Base-by-base conservation (phyloP, 37 sponge, comb jelly and placozoan genomes). In the Halichondria panicea region DNA sequence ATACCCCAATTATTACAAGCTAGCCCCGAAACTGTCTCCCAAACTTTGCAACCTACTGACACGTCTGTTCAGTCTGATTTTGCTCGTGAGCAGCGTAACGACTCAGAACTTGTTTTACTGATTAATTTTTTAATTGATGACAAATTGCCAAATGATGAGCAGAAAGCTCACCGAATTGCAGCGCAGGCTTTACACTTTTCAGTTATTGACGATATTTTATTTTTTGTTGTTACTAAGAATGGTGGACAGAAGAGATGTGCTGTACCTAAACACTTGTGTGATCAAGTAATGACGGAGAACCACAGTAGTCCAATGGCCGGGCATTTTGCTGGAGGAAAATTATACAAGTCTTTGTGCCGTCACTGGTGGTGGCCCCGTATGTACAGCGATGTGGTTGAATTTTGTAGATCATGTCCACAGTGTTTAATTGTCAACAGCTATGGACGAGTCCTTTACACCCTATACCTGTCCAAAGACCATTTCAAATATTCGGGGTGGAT, bases 341-440 rank as follows among this genome's bases (percentile, higher is more conserved):
- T 72, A 11, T 82, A 74, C 71, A 62, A 43, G 18, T 37, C 84
- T 8, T 1, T 84, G 2, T 0, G 35, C 7, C 37, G n/a, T 0
- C 52, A 44, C 19, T 74, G 85, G 81, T 84, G 84, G 84, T 89
- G 90, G 85, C 50, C 68, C 13, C 57, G 81, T 18, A 79, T 84
- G 85, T 79, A 68, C n/a, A n/a, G n/a, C n/a, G n/a, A n/a, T n/a
- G n/a, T n/a, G n/a, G n/a, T n/a, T n/a, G n/a, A n/a, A n/a, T n/a
- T n/a, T n/a, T n/a, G n/a, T n/a, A n/a, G n/a, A n/a, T n/a, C n/a
- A n/a, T n/a, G n/a, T n/a, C n/a, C n/a, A n/a, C n/a, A n/a, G n/a
- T n/a, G n/a, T n/a, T n/a, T n/a, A n/a, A n/a, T n/a, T n/a, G n/a
- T n/a, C n/a, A n/a, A n/a, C n/a, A n/a, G n/a, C n/a, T n/a, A n/a